Conservation (phyloP, 2,888 invertebrate genomes). For the Timema podura region DNA sequence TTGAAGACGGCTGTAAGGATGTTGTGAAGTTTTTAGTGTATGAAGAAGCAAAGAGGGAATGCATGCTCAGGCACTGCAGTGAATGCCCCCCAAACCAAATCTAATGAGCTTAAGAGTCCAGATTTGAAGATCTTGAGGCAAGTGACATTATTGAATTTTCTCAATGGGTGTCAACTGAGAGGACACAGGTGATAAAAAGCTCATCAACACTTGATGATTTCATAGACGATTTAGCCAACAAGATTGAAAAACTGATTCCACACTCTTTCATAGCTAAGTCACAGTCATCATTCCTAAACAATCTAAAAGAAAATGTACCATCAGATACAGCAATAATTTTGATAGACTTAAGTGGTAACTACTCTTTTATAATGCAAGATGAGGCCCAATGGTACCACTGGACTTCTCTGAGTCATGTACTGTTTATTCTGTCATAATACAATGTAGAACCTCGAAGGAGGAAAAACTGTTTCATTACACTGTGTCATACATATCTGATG, state of each 20-base stretch:
- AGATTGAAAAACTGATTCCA: not conserved
- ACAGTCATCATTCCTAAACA: slow-evolving; percentile 3
- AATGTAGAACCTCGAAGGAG: not conserved
- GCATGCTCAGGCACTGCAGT: too few relatives aligned
- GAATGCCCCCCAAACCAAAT: slow-evolving; percentile 2
- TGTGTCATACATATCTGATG: not conserved
- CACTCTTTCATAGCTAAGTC: not conserved
- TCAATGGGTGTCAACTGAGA: not conserved
- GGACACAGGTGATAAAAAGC: not conserved
- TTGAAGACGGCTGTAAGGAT: not conserved
- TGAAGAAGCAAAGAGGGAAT: not conserved
- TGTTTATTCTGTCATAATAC: not conserved
- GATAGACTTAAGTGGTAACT: not conserved
- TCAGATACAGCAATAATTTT: slow-evolving; percentile 5
- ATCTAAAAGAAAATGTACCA: slow-evolving; percentile 1
- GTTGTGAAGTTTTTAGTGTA: not conserved
- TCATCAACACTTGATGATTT: not conserved
- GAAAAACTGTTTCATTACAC: not conserved
- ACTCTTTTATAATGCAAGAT: not conserved
- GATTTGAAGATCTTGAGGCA: not conserved
- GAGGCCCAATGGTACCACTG: not conserved
- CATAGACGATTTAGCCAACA: not conserved
- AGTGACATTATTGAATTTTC: not conserved
- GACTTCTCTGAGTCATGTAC: not conserved
- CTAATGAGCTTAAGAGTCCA: not conserved